Percentiles rank a stretch among this genome's conserved stretches.
phyloP scores from a whole-genome alignment of 2,888 invertebrate genomes.

The Gastrophysa polygoni region DNA sequence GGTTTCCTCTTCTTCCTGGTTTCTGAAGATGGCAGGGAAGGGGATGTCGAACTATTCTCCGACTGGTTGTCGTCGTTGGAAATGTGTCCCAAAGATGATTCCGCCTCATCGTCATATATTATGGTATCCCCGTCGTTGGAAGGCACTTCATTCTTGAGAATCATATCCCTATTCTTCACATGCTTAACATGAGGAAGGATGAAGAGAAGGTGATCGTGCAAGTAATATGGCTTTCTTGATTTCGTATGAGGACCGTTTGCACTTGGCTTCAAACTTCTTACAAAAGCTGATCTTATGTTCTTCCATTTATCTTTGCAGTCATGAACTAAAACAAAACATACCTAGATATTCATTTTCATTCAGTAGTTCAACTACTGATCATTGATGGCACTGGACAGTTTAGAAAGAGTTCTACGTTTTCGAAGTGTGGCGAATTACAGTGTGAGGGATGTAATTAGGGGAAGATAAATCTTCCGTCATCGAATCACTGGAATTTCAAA shows the following conservation, averaged over 20 bases:
- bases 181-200: slow-evolving; percentile 3
- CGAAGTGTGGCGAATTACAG: too few species aligned
- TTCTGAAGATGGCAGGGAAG: not conserved
- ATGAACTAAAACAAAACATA: not conserved
- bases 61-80: not conserved
- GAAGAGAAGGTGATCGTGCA: not conserved
- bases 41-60: not conserved
- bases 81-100: not conserved
- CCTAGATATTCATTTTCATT: too few species aligned
- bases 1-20: not conserved
- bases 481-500: too few species aligned
- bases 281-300: slow-evolving; percentile 8
- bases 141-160: not conserved
- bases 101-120: not conserved
- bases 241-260: not conserved
- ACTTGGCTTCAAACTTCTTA: slow-evolving; percentile 1
- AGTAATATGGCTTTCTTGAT: slow-evolving; percentile 1
- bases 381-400: too few species aligned
- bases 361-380: too few species aligned
- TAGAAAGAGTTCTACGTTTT: too few species aligned
- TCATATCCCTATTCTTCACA: not conserved
- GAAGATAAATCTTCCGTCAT: too few species aligned
- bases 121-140: not conserved
- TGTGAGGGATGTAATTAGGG: too few species aligned
- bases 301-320: slow-evolving; percentile 13